These are phyloP conservation scores for Herminia tarsipennalis DNA, from an alignment of 2,888 invertebrate species.

Conservation along the genomic window DNA sequence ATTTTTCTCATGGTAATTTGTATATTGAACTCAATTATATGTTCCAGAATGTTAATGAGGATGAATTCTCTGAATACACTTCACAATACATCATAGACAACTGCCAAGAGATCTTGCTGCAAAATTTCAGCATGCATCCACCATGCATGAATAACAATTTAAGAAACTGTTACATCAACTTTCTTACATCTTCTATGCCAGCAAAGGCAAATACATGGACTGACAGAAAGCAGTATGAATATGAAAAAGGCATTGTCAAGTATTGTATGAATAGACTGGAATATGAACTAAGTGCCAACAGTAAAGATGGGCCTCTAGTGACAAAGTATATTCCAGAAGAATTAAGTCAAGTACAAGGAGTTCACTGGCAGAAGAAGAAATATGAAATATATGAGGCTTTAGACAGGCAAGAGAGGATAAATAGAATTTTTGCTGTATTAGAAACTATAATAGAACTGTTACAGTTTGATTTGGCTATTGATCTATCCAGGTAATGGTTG, in stretches of 20 bases:
- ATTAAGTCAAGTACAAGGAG: constrained; percentile 64
- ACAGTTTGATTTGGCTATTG: constrained; percentile 84
- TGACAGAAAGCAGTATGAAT: constrained; percentile 60
- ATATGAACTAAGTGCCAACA: constrained; percentile 64
- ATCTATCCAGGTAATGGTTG: constrained; percentile 77
- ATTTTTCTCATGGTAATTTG: no score
- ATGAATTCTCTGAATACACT: constrained; percentile 56
- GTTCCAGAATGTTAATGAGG: constrained; percentile 78
- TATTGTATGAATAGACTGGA: constrained; percentile 74
- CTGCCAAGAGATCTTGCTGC: constrained; percentile 66
- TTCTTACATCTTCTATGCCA: constrained; percentile 67
- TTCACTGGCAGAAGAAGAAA: constrained; percentile 74
- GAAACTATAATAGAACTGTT: constrained; percentile 81
- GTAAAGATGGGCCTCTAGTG: constrained; percentile 64
- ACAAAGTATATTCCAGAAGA: constrained; percentile 67
- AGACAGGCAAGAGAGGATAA: constrained; percentile 70
- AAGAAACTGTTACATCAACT: constrained; percentile 66
- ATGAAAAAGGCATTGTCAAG: constrained; percentile 66
- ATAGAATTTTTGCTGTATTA: constrained; percentile 79
- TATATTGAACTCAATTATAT: no score
- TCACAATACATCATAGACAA: constrained; percentile 61
- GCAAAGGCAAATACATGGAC: constrained; percentile 64
- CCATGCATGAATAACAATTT: constrained; percentile 64
- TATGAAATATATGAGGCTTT: constrained; percentile 73
- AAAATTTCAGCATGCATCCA: constrained; percentile 71